phyloP scores from a whole-genome alignment of 2,797 vertebrate species.

The Falco novaeseelandiae region DNA sequence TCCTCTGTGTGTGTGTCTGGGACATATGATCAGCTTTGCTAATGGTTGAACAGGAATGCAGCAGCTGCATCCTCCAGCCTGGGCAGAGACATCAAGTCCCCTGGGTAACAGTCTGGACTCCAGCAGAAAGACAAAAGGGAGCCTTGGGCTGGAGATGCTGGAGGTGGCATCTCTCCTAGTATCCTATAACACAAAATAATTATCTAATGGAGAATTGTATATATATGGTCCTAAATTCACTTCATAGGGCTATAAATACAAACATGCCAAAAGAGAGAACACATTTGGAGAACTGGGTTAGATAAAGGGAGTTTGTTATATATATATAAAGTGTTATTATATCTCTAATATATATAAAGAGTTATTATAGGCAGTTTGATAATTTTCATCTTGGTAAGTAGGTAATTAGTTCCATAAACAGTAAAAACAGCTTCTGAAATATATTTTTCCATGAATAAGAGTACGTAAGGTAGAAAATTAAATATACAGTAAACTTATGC shows the following conservation, averaged over 20 bases:
- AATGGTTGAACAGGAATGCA: neutral
- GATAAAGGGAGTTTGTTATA: neutral
- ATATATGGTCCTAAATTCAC: neutral
- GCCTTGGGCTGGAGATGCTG: neutral
- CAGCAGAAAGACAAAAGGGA: neutral
- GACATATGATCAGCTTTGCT: neutral
- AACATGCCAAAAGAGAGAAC: neutral
- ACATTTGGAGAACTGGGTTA: neutral
- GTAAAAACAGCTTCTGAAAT: neutral
- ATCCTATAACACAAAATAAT: neutral
- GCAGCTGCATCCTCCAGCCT: neutral
- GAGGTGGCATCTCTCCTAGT: neutral
- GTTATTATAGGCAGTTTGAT: neutral
- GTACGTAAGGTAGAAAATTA: neutral
- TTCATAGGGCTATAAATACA: neutral
- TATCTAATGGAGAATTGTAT: neutral
- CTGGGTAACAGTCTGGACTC: fast-evolving
- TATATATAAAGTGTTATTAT: too few species aligned
- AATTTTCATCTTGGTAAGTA: neutral
- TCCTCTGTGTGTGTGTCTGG: neutral
- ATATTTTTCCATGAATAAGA: neutral
- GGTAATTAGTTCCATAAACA: neutral
- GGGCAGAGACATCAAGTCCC: neutral
- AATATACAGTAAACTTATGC: neutral
- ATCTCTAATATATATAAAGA: neutral